phyloP scores from a whole-genome alignment of 1,140 invertebrate species.

The Camponotus floridanus region DNA sequence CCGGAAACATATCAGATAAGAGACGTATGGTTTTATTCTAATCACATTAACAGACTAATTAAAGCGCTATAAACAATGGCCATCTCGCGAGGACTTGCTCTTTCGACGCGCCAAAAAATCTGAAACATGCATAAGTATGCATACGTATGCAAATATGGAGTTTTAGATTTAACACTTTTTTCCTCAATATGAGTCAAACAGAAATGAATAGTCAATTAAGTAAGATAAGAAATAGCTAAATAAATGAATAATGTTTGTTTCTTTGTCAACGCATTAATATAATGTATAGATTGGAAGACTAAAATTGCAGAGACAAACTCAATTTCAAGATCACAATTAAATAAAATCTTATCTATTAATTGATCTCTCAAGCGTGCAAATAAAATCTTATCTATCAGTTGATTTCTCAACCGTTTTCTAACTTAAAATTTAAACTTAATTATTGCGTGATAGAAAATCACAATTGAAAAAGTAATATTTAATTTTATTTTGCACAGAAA shows the following conservation, averaged over 20 bases:
- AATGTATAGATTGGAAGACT: neutral
- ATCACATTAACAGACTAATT: slow-evolving; percentile 76
- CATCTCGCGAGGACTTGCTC: slow-evolving; percentile 8
- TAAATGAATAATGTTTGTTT: neutral
- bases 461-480: neutral
- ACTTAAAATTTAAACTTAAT: neutral
- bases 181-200: neutral
- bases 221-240: too few relatives aligned
- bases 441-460: neutral
- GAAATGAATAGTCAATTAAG: too few relatives aligned
- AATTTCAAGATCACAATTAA: neutral
- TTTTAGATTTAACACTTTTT: neutral
- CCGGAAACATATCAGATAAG: slow-evolving; percentile 81
- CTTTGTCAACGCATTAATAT: neutral
- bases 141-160: slow-evolving; percentile 32
- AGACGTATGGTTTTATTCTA: slow-evolving; percentile 56
- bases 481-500: neutral
- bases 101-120: slow-evolving; percentile 65
- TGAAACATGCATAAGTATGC: neutral
- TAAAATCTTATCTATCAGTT: neutral
- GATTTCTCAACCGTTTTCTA: neutral
- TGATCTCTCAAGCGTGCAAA: neutral
- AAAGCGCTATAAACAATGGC: slow-evolving; percentile 73
- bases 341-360: slow-evolving; percentile 15
- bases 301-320: neutral